These are phyloP conservation scores for Notoglanidium macrostoma DNA, from an alignment of 2,797 vertebrate species.

Conservation along the genomic window DNA sequence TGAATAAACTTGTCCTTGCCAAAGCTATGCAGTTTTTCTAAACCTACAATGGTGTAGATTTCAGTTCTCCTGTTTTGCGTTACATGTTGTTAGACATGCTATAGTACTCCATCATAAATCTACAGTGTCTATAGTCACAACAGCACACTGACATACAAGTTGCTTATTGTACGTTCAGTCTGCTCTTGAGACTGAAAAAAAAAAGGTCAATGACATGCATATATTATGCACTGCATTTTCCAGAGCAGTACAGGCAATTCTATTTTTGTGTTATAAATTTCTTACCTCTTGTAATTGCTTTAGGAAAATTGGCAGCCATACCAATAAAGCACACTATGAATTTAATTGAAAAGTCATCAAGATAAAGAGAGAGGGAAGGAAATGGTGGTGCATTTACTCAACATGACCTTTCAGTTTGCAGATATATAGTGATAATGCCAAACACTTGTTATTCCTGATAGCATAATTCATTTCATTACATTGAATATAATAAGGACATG, in stretches of 20 bases:
- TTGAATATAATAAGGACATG: not conserved
- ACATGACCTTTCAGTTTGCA: slow-evolving; percentile 14
- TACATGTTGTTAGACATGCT: slow-evolving; percentile 23
- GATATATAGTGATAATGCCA: not conserved
- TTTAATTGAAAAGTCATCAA: not conserved
- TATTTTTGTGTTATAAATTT: not conserved
- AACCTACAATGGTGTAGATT: not conserved
- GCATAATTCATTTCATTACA: not conserved
- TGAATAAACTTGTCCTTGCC: slow-evolving; percentile 16
- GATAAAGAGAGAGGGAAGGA: slow-evolving; percentile 3
- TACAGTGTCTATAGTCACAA: slow-evolving; percentile 6
- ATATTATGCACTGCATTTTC: not conserved
- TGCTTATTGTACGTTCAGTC: not conserved
- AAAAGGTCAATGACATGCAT: not conserved
- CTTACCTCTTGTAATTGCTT: not conserved
- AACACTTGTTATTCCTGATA: not conserved
- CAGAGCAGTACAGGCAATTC: not conserved
- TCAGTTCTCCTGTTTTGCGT: not conserved
- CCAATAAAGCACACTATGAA: not conserved
- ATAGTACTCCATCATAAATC: slow-evolving; percentile 28
- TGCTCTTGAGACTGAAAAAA: not conserved
- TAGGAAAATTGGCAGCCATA: not conserved
- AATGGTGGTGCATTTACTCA: slow-evolving; percentile 7
- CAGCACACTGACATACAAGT: not conserved
- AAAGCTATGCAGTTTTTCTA: not conserved